These are phyloP conservation scores for Ctenicera cuprea DNA, from an alignment of 2,888 invertebrate species.

Conservation along the genomic window DNA sequence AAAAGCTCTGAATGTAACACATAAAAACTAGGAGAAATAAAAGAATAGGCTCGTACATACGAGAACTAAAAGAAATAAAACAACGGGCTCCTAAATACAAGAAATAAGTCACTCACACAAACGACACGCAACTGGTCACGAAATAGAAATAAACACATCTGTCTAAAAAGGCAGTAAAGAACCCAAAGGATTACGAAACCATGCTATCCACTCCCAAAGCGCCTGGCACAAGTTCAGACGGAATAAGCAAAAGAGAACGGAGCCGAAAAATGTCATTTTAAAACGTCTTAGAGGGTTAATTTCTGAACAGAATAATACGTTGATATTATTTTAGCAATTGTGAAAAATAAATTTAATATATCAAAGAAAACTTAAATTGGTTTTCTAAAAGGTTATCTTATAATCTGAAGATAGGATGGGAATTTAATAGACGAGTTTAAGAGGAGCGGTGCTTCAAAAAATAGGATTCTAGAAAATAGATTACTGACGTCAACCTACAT, in stretches of 20 bases:
- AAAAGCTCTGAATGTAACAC: too few relatives aligned
- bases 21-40: too few relatives aligned
- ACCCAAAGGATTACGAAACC: neutral
- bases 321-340: too few relatives aligned
- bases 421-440: neutral
- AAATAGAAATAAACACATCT: constrained; percentile 2
- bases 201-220: constrained; percentile 5
- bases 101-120: neutral
- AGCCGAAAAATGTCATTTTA: neutral
- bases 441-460: neutral
- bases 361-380: too few relatives aligned
- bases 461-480: neutral
- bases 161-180: neutral
- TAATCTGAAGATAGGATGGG: neutral
- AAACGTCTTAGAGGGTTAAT: neutral
- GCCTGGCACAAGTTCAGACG: neutral
- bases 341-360: too few relatives aligned
- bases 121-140: constrained; percentile 3
- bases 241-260: neutral
- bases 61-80: too few relatives aligned
- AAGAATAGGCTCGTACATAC: too few relatives aligned
- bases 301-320: too few relatives aligned
- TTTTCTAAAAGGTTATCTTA: too few relatives aligned
- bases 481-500: neutral
- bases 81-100: too few relatives aligned